Evolutionary conservation across 2,113 vertebrate species (phyloP).

Genomic region (Caranx ignobilis): DNA sequence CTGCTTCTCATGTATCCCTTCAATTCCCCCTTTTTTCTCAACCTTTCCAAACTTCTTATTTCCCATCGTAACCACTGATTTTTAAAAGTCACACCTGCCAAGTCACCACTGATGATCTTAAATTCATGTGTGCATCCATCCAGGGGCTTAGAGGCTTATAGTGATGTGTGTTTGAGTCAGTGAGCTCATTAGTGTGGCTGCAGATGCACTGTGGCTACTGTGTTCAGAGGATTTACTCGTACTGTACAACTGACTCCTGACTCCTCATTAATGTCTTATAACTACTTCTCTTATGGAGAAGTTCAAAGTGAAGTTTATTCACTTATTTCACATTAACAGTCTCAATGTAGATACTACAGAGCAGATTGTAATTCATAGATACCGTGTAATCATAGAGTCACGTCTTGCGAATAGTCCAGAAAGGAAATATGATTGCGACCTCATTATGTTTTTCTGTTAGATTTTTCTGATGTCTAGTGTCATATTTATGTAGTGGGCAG

Average conservation of each 20-base stretch:
- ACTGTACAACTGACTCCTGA: neutral
- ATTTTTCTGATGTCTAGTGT: no score
- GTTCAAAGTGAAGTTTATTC: neutral
- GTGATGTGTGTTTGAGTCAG: neutral
- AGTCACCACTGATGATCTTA: neutral
- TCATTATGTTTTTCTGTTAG: no score
- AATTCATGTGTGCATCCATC: neutral
- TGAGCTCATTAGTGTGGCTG: neutral
- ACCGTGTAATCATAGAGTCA: neutral
- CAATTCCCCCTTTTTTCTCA: neutral
- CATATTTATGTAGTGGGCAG: no score
- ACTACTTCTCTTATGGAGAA: neutral
- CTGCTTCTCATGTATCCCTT: neutral
- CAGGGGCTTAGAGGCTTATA: neutral
- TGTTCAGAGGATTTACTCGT: neutral
- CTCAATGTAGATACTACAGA: neutral
- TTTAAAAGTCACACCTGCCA: neutral
- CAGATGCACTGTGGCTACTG: no score
- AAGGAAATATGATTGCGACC: no score
- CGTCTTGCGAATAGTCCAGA: no score
- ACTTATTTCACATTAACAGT: neutral
- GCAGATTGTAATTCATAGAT: neutral
- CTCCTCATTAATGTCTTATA: neutral
- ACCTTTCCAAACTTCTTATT: slow-evolving; percentile 14
- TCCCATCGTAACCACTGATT: neutral